Percentiles rank a stretch among this genome's conserved stretches.
Evolutionary conservation across 2,888 invertebrate species (phyloP).

Genomic region (Andricus quercusramuli): DNA sequence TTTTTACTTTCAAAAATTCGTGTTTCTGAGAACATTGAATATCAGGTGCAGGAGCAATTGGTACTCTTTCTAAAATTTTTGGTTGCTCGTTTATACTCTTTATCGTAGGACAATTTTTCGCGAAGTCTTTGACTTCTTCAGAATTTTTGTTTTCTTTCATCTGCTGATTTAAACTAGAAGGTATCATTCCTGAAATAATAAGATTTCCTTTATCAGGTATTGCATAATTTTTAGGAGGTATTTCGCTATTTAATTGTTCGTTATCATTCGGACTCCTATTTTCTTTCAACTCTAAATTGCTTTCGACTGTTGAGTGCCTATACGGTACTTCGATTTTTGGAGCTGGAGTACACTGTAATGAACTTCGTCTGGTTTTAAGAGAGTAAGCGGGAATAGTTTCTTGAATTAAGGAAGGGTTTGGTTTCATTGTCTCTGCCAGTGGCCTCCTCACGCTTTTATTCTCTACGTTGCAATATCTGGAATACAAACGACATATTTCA

Average conservation of each 20-base stretch:
- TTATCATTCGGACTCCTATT: conserved; percentile 57
- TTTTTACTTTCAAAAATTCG: conserved; percentile 84
- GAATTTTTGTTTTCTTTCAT: conserved; percentile 9
- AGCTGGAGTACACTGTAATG: conserved; percentile 51
- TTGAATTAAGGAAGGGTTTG: background rate
- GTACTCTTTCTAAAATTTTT: conserved; percentile 58
- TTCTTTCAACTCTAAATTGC: conserved; percentile 59
- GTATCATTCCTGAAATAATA: background rate
- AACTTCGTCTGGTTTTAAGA: conserved; percentile 41
- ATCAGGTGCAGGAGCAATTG: conserved; percentile 58
- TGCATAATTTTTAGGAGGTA: background rate
- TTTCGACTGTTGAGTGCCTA: background rate
- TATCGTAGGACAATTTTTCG: conserved; percentile 11
- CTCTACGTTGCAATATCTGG: conserved; percentile 60
- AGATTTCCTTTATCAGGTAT: background rate
- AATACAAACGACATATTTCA: conserved; percentile 34
- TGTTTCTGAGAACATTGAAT: conserved; percentile 59
- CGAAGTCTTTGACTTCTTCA: conserved; percentile 18
- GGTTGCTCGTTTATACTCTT: conserved; percentile 23
- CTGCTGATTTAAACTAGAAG: background rate
- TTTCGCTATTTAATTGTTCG: conserved; percentile 5
- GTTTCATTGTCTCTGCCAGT: conserved; percentile 63
- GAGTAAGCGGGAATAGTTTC: conserved; percentile 27
- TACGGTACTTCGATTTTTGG: conserved; percentile 53
- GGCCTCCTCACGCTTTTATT: conserved; percentile 65